phyloP scores from a whole-genome alignment of 2,113 vertebrate genomes.

The Herpailurus yagouaroundi region DNA sequence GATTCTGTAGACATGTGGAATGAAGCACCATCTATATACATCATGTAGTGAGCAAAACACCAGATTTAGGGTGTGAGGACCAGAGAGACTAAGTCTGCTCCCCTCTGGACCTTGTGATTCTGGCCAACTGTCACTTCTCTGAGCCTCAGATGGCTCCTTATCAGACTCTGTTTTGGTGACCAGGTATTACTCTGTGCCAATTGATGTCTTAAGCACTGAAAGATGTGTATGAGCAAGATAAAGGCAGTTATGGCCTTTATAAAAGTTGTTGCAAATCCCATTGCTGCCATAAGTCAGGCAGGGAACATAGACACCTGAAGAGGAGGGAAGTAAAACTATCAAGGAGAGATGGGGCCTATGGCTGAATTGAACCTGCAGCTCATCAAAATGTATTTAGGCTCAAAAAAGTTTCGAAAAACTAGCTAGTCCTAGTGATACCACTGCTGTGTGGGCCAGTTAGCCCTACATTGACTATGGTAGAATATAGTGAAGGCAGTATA shows the following conservation, averaged over 20 bases:
- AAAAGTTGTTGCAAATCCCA: background rate
- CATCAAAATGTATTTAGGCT: background rate
- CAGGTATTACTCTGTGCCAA: background rate
- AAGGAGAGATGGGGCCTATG: background rate
- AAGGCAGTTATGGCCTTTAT: background rate
- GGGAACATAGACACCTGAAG: background rate
- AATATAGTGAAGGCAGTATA: accelerated
- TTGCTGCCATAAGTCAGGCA: background rate
- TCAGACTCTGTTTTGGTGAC: background rate
- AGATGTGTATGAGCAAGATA: background rate
- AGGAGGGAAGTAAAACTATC: background rate
- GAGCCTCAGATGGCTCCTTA: background rate
- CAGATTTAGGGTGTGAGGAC: background rate
- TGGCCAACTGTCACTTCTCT: background rate
- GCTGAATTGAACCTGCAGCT: background rate
- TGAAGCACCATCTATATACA: background rate
- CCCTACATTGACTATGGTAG: background rate
- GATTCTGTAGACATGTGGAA: background rate
- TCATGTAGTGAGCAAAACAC: background rate
- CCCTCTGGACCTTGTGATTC: background rate
- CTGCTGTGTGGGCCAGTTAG: background rate
- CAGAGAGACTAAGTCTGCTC: background rate
- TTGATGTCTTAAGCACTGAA: background rate
- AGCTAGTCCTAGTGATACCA: background rate
- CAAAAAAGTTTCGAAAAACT: background rate